Evolutionary conservation across 2,888 invertebrate genomes (phyloP).

Genomic region (Pollenia angustigena): DNA sequence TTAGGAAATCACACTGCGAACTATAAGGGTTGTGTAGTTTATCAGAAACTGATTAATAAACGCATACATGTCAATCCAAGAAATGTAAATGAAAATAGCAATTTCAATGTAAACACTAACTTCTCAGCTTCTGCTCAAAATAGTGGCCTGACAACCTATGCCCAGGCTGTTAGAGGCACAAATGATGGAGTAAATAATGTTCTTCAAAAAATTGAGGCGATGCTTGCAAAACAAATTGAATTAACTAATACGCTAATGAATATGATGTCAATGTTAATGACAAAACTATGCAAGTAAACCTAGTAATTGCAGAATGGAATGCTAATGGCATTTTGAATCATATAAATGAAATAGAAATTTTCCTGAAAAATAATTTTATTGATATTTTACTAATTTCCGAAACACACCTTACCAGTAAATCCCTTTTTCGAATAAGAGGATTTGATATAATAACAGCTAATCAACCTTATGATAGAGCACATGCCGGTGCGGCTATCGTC

Average conservation of each 20-base stretch:
- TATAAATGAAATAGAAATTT: slow-evolving; percentile 27
- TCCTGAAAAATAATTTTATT: slow-evolving; percentile 1
- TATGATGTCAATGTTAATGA: slow-evolving; percentile 56
- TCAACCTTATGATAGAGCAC: slow-evolving; percentile 17
- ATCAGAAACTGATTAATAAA: slow-evolving; percentile 35
- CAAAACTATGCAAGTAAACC: slow-evolving; percentile 62
- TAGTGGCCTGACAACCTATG: slow-evolving; percentile 1
- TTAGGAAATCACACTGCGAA: slow-evolving; percentile 27
- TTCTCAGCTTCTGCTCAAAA: neutral
- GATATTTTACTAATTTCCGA: slow-evolving; percentile 10
- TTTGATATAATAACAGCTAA: slow-evolving; percentile 4
- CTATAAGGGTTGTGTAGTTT: slow-evolving; percentile 28
- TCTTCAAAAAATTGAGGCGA: slow-evolving; percentile 38
- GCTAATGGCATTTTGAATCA: slow-evolving; percentile 50
- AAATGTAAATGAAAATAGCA: slow-evolving; percentile 15
- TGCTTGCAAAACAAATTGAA: slow-evolving; percentile 50
- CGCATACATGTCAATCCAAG: slow-evolving; percentile 9
- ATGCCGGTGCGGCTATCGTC: slow-evolving; percentile 22
- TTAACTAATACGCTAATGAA: slow-evolving; percentile 52
- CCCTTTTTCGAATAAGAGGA: slow-evolving; percentile 9
- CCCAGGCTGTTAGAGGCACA: slow-evolving; percentile 15
- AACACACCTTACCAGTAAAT: slow-evolving; percentile 31
- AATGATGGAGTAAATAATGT: slow-evolving; percentile 17
- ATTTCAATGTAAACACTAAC: slow-evolving; percentile 1
- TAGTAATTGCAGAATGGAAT: slow-evolving; percentile 61